Conservation (phyloP, 2,888 invertebrate species). For the Thyatira batis region DNA sequence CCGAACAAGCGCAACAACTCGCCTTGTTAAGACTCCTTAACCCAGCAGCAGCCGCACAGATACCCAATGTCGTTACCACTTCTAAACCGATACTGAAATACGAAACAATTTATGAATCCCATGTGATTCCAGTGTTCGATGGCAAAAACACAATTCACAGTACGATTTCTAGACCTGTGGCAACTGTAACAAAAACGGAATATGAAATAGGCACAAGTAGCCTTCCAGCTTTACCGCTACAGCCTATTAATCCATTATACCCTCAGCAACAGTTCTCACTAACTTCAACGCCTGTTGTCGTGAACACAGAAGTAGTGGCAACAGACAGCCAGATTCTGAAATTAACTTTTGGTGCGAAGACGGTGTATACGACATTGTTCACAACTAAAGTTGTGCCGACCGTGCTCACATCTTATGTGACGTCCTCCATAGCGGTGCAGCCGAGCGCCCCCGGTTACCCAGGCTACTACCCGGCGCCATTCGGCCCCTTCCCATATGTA, state of each 20-base stretch:
- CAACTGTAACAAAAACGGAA: conserved; percentile 90
- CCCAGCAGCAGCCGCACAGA: conserved; percentile 85
- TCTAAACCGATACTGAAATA: conserved; percentile 89
- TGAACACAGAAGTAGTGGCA: conserved; percentile 89
- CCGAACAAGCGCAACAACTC: conserved; percentile 89
- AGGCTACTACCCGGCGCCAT: conserved; percentile 90
- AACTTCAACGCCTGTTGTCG: conserved; percentile 90
- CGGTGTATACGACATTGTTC: conserved; percentile 92
- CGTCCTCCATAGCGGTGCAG: conserved; percentile 89
- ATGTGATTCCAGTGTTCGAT: conserved; percentile 89
- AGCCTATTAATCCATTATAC: conserved; percentile 81
- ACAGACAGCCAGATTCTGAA: conserved; percentile 92
- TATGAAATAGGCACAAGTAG: conserved; percentile 90
- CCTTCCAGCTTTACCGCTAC: conserved; percentile 81
- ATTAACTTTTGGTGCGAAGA: conserved; percentile 95
- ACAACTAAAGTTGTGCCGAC: conserved; percentile 92
- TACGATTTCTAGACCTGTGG: conserved; percentile 90
- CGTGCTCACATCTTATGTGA: conserved; percentile 90
- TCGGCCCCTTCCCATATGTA: conserved; percentile 88
- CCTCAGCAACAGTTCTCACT: conserved; percentile 87
- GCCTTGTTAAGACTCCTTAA: conserved; percentile 88
- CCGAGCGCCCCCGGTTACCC: conserved; percentile 87
- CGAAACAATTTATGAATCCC: conserved; percentile 91
- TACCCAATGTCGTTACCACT: conserved; percentile 88
- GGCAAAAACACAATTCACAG: conserved; percentile 89